Evolutionary conservation across 2,113 vertebrate genomes (phyloP).

Genomic region (Tachysurus vachellii): DNA sequence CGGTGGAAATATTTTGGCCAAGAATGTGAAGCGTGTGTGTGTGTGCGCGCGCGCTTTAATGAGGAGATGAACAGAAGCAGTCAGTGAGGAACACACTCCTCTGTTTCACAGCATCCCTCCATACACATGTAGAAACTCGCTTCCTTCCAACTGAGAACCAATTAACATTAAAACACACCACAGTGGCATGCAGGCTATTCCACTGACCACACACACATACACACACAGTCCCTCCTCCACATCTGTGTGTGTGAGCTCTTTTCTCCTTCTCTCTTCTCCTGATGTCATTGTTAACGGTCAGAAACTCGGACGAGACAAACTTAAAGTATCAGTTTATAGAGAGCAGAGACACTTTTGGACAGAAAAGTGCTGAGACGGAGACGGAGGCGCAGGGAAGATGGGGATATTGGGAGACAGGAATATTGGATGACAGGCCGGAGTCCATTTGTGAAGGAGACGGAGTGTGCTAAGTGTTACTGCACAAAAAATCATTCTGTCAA

Average conservation of each 20-base stretch:
- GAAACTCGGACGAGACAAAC: neutral
- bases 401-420: slow-evolving; percentile 7
- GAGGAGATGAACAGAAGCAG: slow-evolving; percentile 7
- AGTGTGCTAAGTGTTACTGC: slow-evolving; percentile 34
- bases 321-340: neutral
- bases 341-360: neutral
- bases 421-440: slow-evolving; percentile 34
- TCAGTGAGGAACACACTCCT: slow-evolving; percentile 38
- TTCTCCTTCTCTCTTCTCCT: neutral
- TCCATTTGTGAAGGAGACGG: slow-evolving; percentile 28
- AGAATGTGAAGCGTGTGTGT: slow-evolving; percentile 17
- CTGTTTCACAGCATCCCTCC: slow-evolving; percentile 51
- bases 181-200: slow-evolving; percentile 34
- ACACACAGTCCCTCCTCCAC: slow-evolving; percentile 16
- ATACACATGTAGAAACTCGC: slow-evolving; percentile 58
- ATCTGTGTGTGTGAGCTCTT: slow-evolving; percentile 10
- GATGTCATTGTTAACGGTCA: slow-evolving; percentile 1
- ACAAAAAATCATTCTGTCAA: slow-evolving; percentile 34
- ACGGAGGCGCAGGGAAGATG: slow-evolving; percentile 10
- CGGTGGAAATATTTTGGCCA: neutral
- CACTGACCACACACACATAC: slow-evolving; percentile 43
- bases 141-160: slow-evolving; percentile 56
- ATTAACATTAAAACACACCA: slow-evolving; percentile 60
- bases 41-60: slow-evolving; percentile 4
- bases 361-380: neutral